Percentiles rank a stretch among this genome's conserved stretches.
phyloP scores from a whole-genome alignment of 1,140 invertebrate genomes.

The Trachymyrmex septentrionalis region DNA sequence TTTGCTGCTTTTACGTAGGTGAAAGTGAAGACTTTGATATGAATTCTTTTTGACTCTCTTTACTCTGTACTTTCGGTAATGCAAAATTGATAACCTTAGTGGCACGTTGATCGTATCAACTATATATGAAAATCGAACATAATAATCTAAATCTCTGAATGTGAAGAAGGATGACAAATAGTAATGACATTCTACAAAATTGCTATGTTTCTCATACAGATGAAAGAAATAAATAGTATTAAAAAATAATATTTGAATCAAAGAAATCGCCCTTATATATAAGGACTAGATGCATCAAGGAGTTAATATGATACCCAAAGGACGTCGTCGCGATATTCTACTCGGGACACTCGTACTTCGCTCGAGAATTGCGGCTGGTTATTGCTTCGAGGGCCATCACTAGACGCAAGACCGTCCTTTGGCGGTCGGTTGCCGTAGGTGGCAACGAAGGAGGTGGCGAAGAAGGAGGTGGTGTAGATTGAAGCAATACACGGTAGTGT shows the following conservation, averaged over 20 bases:
- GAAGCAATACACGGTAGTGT: constrained; percentile 63
- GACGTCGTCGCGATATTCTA: constrained; percentile 32
- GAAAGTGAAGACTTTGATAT: not conserved
- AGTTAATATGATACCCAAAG: constrained; percentile 36
- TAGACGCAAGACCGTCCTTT: constrained; percentile 72
- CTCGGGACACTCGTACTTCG: constrained; percentile 8
- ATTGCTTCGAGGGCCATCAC: constrained; percentile 61
- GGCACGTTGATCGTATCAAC: not conserved
- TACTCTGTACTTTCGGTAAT: not conserved
- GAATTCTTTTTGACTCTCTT: not conserved
- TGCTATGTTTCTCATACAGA: not conserved
- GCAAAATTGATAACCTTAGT: not conserved
- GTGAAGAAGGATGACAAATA: not conserved
- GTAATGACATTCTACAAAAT: constrained; percentile 1
- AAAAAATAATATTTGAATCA: not conserved
- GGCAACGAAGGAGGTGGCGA: constrained; percentile 69
- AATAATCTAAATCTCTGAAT: constrained; percentile 14
- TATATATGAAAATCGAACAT: constrained; percentile 15
- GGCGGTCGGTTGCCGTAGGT: constrained; percentile 66
- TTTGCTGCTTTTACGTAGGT: not conserved
- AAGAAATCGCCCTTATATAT: not conserved
- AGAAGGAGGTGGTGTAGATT: constrained; percentile 76
- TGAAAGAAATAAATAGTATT: not conserved
- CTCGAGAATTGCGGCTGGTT: constrained; percentile 36
- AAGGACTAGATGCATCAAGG: constrained; percentile 12